Evolutionary conservation across 2,797 vertebrate species (phyloP).

Genomic region (Diplodus sargus): DNA sequence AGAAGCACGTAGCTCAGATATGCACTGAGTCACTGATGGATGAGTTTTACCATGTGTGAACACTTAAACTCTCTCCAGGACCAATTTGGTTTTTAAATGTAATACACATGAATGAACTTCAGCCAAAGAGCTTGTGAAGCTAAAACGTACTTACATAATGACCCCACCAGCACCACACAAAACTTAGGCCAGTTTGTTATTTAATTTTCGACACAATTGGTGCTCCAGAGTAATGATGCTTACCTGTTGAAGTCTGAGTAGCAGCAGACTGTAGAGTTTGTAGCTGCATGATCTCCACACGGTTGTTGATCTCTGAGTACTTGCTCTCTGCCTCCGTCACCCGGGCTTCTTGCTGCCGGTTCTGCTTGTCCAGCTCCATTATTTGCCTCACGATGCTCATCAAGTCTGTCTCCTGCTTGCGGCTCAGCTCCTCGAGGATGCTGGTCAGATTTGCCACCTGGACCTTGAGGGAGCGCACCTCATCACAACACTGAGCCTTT

Average conservation of each 20-base stretch:
- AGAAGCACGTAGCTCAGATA: conserved; percentile 4
- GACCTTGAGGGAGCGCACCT: conserved; percentile 89
- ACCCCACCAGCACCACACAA: neutral
- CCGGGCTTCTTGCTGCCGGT: conserved; percentile 89
- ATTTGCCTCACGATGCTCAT: conserved; percentile 91
- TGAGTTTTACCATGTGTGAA: conserved; percentile 21
- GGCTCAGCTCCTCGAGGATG: conserved; percentile 89
- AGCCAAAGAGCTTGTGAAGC: neutral
- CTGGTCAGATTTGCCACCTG: conserved; percentile 94
- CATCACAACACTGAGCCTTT: conserved; percentile 90
- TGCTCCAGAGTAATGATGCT: conserved; percentile 64
- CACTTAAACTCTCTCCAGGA: conserved; percentile 6
- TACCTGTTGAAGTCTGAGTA: conserved; percentile 94
- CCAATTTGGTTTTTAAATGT: neutral
- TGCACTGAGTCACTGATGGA: conserved; percentile 1
- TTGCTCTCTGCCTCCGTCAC: conserved; percentile 94
- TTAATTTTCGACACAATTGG: neutral
- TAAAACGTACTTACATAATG: neutral
- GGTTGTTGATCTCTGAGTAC: conserved; percentile 96
- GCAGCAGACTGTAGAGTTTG: conserved; percentile 90
- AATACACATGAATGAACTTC: neutral
- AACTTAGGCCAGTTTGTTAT: neutral
- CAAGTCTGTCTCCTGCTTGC: conserved; percentile 93
- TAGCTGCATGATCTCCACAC: conserved; percentile 95
- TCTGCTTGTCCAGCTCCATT: conserved; percentile 92